Evolutionary conservation across 2,797 vertebrate species (phyloP).

Genomic region (Danio tinwini): DNA sequence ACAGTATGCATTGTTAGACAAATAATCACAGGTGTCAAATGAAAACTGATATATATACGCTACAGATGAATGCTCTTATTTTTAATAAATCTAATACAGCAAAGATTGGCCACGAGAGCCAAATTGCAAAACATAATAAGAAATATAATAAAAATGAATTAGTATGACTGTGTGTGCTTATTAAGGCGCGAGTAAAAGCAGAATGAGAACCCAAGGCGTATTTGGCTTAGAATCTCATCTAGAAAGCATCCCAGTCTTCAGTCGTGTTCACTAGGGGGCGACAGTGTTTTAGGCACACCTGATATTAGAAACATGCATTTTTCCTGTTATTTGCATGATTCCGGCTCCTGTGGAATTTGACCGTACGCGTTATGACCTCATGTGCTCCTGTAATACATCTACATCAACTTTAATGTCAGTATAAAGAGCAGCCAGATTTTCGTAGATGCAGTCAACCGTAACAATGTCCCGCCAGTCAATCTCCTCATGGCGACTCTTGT

Average conservation of each 20-base stretch:
- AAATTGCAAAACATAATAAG: neutral
- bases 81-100: neutral
- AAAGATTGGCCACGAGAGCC: neutral
- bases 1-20: neutral
- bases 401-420: neutral
- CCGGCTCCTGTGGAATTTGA: neutral
- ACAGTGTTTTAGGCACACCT: slow-evolving; percentile 17
- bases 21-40: neutral
- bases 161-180: neutral
- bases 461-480: slow-evolving; percentile 36
- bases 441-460: neutral
- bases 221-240: slow-evolving; percentile 13
- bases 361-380: neutral
- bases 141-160: neutral
- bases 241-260: neutral
- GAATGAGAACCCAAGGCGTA: neutral
- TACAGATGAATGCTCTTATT: neutral
- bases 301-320: neutral
- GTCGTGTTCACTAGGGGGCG: neutral
- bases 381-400: neutral
- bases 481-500: neutral
- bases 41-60: neutral
- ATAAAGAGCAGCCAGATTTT: slow-evolving; percentile 3
- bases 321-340: neutral
- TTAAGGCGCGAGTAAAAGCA: slow-evolving; percentile 31